These are phyloP conservation scores for Terebella lapidaria DNA, from an alignment of 2,888 invertebrate species.

Conservation along the genomic window DNA sequence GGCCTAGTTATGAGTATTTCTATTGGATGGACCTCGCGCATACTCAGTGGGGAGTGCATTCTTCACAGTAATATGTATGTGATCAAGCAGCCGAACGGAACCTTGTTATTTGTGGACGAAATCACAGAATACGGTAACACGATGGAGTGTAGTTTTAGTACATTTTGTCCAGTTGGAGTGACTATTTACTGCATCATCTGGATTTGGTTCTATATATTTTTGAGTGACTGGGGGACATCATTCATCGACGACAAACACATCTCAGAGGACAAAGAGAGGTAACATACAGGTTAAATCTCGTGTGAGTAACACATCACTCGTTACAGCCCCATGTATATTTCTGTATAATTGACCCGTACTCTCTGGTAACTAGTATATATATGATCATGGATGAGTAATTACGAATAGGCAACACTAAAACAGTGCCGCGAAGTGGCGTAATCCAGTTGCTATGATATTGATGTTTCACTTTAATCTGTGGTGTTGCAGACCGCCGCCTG, in stretches of 20 bases:
- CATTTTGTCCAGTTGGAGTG: background rate
- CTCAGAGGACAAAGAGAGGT: no score
- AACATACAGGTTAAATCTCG: no score
- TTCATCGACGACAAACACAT: background rate
- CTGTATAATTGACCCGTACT: no score
- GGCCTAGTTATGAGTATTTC: background rate
- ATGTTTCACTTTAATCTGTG: background rate
- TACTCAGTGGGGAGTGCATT: background rate
- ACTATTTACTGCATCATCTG: background rate
- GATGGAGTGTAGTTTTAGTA: background rate
- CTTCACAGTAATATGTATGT: background rate
- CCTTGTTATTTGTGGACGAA: background rate
- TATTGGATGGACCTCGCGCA: background rate
- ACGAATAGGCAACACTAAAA: no score
- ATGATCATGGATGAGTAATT: no score
- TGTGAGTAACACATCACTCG: no score
- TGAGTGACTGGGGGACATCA: background rate
- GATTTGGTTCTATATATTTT: background rate
- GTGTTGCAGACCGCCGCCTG: background rate
- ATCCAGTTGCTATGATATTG: no score
- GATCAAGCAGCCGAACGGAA: background rate
- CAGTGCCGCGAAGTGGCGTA: no score
- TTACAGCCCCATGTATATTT: no score
- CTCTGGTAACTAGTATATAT: no score
- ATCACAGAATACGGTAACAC: background rate